phyloP scores from a whole-genome alignment of 1,140 invertebrate genomes.

The Lasioglossum albipes region DNA sequence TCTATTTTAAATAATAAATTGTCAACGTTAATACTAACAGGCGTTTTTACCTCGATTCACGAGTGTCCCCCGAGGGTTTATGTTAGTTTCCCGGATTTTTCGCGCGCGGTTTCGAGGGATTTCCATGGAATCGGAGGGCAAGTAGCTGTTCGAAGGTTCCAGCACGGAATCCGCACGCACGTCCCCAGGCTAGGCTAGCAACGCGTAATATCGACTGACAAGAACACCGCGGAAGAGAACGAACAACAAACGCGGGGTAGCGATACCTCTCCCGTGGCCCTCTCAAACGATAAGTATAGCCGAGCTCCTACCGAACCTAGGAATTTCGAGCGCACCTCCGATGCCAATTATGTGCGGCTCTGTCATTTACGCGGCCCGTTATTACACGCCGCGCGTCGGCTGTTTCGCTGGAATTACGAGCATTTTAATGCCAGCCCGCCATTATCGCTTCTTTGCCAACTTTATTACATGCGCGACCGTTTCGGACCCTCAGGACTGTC shows the following conservation, averaged over 20 bases:
- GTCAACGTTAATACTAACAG: too few species aligned
- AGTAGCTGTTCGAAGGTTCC: neutral
- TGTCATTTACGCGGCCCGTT: conserved; percentile 41
- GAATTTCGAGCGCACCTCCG: conserved; percentile 37
- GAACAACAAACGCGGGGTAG: neutral
- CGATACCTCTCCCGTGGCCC: conserved; percentile 17
- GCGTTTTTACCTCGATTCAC: too few species aligned
- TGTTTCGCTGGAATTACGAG: conserved; percentile 32
- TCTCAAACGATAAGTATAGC: conserved; percentile 29
- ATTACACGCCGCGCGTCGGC: conserved; percentile 24
- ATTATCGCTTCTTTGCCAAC: conserved; percentile 43
- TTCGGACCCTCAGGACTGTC: too few species aligned
- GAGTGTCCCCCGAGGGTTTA: too few species aligned
- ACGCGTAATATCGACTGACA: conserved; percentile 36
- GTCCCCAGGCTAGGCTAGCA: conserved; percentile 18
- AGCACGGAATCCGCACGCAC: conserved; percentile 28
- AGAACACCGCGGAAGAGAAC: neutral
- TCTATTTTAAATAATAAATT: too few species aligned
- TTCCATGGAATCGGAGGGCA: neutral
- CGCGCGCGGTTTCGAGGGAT: too few species aligned
- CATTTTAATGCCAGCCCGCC: conserved; percentile 27
- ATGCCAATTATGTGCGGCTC: conserved; percentile 34
- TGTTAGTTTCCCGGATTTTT: too few species aligned
- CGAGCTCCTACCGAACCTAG: conserved; percentile 21
- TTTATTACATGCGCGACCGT: conserved; percentile 27